Evolutionary conservation across 2,888 invertebrate species (phyloP).

Genomic region (Mycalesis mineus): DNA sequence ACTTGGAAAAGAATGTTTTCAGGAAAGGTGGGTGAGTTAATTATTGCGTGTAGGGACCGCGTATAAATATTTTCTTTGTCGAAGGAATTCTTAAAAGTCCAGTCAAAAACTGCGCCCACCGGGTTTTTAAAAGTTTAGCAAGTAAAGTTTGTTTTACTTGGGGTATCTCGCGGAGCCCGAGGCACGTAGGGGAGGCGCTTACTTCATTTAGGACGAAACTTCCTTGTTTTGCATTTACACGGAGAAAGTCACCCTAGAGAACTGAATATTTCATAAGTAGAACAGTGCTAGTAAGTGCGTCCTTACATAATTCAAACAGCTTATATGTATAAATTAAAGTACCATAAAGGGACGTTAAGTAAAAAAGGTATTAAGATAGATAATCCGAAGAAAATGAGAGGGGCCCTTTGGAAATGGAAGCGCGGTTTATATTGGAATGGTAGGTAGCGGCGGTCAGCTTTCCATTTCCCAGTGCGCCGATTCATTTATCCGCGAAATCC

Average conservation of each 20-base stretch:
- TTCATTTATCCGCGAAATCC: conserved; percentile 54
- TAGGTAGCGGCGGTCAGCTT: conserved; percentile 1
- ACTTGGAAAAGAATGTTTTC: too few relatives aligned
- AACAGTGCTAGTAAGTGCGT: conserved; percentile 59
- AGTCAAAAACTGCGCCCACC: conserved; percentile 18
- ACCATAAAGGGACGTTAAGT: background rate
- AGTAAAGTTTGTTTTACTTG: conserved; percentile 67
- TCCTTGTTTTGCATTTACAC: conserved; percentile 72
- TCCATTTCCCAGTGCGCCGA: conserved; percentile 36
- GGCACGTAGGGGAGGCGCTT: conserved; percentile 40
- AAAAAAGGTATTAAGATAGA: background rate
- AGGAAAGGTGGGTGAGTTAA: background rate
- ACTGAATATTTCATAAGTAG: conserved; percentile 70
- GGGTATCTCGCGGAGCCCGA: conserved; percentile 35
- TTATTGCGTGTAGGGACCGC: background rate
- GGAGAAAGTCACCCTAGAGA: conserved; percentile 66
- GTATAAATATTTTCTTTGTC: background rate
- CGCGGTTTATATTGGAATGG: conserved; percentile 10
- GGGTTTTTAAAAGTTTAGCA: conserved; percentile 29
- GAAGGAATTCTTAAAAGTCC: conserved; percentile 16
- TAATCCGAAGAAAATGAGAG: conserved; percentile 11
- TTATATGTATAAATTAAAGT: conserved; percentile 20
- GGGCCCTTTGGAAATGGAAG: conserved; percentile 9
- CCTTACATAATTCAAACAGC: conserved; percentile 47
- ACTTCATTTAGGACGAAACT: conserved; percentile 70